Evolutionary conservation across 2,888 invertebrate species (phyloP), one percentile per base, ranked within the genome.

Genomic region (Drosophila pegasa): DNA sequence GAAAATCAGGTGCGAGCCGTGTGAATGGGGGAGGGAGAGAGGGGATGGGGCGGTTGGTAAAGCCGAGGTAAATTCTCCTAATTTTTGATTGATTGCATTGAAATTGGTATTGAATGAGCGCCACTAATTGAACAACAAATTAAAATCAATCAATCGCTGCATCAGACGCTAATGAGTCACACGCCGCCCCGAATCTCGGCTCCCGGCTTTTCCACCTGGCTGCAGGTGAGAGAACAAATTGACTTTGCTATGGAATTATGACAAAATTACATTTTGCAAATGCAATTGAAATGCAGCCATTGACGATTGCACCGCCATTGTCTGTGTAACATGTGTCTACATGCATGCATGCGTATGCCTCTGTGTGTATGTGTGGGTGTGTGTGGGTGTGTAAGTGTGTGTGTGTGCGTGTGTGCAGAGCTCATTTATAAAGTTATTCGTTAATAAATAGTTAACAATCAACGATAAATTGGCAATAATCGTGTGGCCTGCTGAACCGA

Each of bases 381-480:
- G 37, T 62, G 37, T 54, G 10, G 27, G 25, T 31, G 35, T 18
- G 27, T 69, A 35, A 38, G 33, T 29, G 37, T 60, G 29, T 55
- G 40, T 38, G 57, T 55, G 20, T 40, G 38, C 41, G 29, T 64
- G 35, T 51, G 31, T 63, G 54, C 31, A 16, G 41, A 45, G 54
- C 68, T 72, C 70, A 65, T 84, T 86, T 87, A 87, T 88, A 72
- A 72, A 72, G 81, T 78, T 86, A 80, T 87, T 70, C 72, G 75
- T 87, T 87, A 88, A 84, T 84, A 84, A 87, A 84, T 88, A 81
- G 85, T 88, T 84, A 78, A 81, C 85, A 84, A 88, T 84, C 71
- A 78, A 60, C 78, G 72, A 71, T 84, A 88, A 84, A 84, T 84
- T 84, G 88, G 57, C 78, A 84, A 70, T 66, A 56, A 58, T 61